Evolutionary conservation across 2,888 invertebrate genomes (phyloP).

Genomic region (Andrena minutula): DNA sequence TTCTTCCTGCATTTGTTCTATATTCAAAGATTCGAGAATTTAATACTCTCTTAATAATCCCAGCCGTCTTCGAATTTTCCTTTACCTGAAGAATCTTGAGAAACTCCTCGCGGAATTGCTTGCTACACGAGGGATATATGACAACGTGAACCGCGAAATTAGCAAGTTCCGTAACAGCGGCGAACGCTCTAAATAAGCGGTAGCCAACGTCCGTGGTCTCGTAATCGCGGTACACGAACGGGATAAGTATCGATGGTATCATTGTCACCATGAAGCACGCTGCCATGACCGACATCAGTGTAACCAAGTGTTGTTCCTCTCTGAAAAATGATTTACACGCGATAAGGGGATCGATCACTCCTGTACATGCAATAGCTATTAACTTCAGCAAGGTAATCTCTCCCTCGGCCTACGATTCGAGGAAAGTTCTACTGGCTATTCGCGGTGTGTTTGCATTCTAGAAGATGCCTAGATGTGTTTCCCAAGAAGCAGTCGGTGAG

Average conservation of each 20-base stretch:
- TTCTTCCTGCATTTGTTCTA: constrained; percentile 54
- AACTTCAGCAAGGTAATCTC: background rate
- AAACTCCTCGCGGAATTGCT: constrained; percentile 61
- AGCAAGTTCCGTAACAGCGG: constrained; percentile 55
- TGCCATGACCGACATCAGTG: constrained; percentile 63
- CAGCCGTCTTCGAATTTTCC: no score
- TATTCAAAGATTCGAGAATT: constrained; percentile 4
- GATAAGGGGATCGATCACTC: constrained; percentile 16
- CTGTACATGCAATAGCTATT: constrained; percentile 13
- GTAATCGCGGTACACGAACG: constrained; percentile 43
- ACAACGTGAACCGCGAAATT: constrained; percentile 58
- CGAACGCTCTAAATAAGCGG: constrained; percentile 44
- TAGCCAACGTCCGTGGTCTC: constrained; percentile 32
- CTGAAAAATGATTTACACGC: constrained; percentile 48
- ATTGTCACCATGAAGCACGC: constrained; percentile 57
- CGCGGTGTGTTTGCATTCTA: background rate
- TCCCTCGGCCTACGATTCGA: background rate
- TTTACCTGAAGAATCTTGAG: constrained; percentile 52
- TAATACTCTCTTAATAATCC: constrained; percentile 6
- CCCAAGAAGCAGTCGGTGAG: background rate
- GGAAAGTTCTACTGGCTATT: background rate
- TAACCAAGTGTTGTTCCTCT: constrained; percentile 65
- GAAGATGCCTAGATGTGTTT: background rate
- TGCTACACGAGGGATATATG: constrained; percentile 59
- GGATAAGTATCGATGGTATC: constrained; percentile 53